Evolutionary conservation across 2,888 invertebrate species (phyloP).

Genomic region (Zele albiditarsus): DNA sequence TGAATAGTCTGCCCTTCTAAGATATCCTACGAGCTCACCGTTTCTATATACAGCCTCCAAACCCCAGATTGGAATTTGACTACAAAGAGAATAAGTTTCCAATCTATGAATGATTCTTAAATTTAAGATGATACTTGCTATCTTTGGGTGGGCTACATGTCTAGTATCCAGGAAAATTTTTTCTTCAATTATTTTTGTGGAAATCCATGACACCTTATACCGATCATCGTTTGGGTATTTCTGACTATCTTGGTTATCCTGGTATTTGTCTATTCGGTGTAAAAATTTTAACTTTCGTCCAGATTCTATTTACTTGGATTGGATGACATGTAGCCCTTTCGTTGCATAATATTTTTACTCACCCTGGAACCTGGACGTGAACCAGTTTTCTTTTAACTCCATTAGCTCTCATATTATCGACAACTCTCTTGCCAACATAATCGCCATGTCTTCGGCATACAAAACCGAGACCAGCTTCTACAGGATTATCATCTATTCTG

Average conservation of each 20-base stretch:
- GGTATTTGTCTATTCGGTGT: too few species aligned
- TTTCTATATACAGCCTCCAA: constrained; percentile 89
- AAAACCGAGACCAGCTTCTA: constrained; percentile 87
- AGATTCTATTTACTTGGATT: neutral
- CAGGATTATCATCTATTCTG: constrained; percentile 87
- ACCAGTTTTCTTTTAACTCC: constrained; percentile 85
- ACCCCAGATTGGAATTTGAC: constrained; percentile 85
- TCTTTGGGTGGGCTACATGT: too few species aligned
- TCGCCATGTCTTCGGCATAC: constrained; percentile 85
- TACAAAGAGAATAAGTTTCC: constrained; percentile 41
- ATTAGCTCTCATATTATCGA: constrained; percentile 79
- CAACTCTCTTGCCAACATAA: constrained; percentile 84
- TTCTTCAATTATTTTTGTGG: too few species aligned
- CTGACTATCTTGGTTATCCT: too few species aligned
- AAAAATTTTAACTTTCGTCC: too few species aligned
- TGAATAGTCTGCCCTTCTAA: constrained; percentile 88
- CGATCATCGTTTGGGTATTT: too few species aligned
- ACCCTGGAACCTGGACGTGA: constrained; percentile 81
- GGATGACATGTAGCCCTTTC: neutral
- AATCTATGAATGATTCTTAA: too few species aligned
- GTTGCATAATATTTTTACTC: constrained; percentile 65
- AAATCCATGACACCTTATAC: too few species aligned
- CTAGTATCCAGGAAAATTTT: too few species aligned
- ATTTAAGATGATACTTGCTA: too few species aligned
- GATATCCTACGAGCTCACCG: constrained; percentile 83